phyloP scores from a whole-genome alignment of 1,140 invertebrate genomes.

The Myzus persicae region DNA sequence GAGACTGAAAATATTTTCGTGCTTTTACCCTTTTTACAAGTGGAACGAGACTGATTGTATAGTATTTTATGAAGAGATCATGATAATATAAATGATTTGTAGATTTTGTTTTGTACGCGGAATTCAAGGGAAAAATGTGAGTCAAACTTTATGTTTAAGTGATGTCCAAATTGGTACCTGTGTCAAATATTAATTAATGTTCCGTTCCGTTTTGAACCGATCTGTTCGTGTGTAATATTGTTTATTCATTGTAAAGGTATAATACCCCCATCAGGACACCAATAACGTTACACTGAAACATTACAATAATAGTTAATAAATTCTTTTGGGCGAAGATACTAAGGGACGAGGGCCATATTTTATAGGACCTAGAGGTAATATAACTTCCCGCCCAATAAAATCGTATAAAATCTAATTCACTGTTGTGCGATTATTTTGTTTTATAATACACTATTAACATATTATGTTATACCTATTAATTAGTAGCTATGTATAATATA shows the following conservation, averaged over 20 bases:
- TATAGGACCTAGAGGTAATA: background rate
- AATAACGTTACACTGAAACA: background rate
- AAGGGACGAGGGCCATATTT: background rate
- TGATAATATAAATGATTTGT: background rate
- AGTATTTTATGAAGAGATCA: conserved; percentile 8
- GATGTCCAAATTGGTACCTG: background rate
- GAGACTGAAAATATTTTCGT: conserved; percentile 16
- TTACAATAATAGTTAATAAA: background rate
- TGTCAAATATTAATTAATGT: background rate
- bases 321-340: background rate
- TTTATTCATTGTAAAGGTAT: conserved; percentile 12
- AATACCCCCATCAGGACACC: background rate
- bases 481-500: background rate
- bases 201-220: background rate
- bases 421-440: background rate
- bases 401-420: background rate
- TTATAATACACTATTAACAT: background rate
- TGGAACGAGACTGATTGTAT: conserved; percentile 14
- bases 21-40: background rate
- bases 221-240: background rate
- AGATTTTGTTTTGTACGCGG: background rate
- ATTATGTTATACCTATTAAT: background rate
- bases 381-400: background rate
- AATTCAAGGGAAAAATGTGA: background rate
- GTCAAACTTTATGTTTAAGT: background rate